Evolutionary conservation across 64 coral and sea anemone species (phyloP), one percentile per base, ranked within the genome.

Genomic region (Montipora sp.): DNA sequence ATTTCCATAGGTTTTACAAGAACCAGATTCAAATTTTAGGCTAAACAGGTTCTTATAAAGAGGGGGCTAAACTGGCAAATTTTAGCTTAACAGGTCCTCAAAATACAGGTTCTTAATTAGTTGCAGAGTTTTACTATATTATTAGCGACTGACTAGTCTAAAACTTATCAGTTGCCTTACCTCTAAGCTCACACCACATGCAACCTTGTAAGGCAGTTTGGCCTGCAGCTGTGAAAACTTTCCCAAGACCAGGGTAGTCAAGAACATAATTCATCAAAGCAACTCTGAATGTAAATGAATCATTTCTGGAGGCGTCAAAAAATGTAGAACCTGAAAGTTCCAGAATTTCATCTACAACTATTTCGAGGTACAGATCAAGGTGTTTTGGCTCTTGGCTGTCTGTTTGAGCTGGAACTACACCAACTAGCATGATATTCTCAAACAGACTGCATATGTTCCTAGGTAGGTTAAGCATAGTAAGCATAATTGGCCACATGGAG

Each of bases 401-500:
- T 24, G 49, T 10, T 11, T 83, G 49, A 12, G 50, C 87, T 21
- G 87, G 87, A 61, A 88, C 53, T 5, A 88, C 77, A 5, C 87
- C 87, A 87, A 45, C 84, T 5, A 87, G 63, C 61, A 87, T 70
- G 13, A 73, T 13, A 16, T 74, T 87, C 1, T 15, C 60, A 87
- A 87, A 87, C 2, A 87, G 12, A 19, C 45, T 48, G 12, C 84
- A 0, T 12, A 87, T 0, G 4, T 22, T 14, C 6, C 63, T 48
- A 15, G 84, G 84, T 5, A 87, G 47, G 23, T 72, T 75, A 13
- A 73, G 23, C 15, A 44, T 49, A 13, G 21, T 51, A 8, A 87
- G 66, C 23, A 55, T 73, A 9, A 87, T 87, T 14, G 84, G 84
- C 84, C 68, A 87, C 84, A 87, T 87, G 7, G 85, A 88, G 48